Evolutionary conservation across 1,140 invertebrate species (phyloP).

Genomic region (Octopus bimaculoides): DNA sequence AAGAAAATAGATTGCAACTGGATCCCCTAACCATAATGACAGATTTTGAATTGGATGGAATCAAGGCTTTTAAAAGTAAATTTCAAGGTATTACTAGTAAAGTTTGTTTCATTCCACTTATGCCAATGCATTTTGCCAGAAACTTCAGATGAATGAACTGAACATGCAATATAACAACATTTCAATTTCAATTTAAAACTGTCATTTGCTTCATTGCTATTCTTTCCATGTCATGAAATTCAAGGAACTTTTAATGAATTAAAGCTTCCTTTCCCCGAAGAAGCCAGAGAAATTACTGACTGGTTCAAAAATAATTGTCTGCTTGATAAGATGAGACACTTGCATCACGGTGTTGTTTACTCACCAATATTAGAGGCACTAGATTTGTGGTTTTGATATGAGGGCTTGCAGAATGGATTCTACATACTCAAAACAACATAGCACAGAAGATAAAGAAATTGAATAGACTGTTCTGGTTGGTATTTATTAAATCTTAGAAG

Average conservation of each 20-base stretch:
- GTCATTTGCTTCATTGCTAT: background rate
- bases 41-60: background rate
- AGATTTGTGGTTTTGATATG: background rate
- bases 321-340: background rate
- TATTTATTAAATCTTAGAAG: background rate
- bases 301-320: constrained; percentile 5
- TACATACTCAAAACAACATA: constrained; percentile 1
- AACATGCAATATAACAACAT: background rate
- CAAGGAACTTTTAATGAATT: background rate
- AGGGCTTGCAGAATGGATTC: background rate
- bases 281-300: background rate
- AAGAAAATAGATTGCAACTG: background rate
- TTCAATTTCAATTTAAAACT: background rate
- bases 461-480: background rate
- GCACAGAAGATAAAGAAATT: background rate
- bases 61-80: constrained; percentile 5
- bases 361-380: background rate
- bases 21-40: background rate
- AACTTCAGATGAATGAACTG: background rate
- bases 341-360: background rate
- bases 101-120: constrained; percentile 6
- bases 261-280: background rate
- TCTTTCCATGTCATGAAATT: background rate
- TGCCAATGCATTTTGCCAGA: background rate
- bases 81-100: background rate